Base-by-base conservation (phyloP, 1,140 invertebrate genomes). In the Triops cancriformis region DNA sequence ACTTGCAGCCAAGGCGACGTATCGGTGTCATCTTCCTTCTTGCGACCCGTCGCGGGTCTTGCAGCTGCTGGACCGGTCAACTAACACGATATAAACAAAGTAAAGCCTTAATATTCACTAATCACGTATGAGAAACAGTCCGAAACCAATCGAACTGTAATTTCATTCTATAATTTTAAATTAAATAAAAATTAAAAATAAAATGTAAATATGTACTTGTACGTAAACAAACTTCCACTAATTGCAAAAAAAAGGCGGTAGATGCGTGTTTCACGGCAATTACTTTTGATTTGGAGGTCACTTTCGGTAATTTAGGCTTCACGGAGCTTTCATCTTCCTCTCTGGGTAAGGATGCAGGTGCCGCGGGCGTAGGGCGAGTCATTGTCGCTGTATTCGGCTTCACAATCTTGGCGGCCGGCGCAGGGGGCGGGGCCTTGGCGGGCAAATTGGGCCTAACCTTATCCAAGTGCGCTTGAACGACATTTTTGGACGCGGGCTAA, bases 1-100 rank as follows among this genome's bases (percentile, higher is more conserved):
- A 91, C 87, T n/a, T 90, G 90, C 73, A 97, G 85, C 0, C 95
- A 83, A 0, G 94, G 93, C 26, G 92, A 91, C 1, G 88, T 90
- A 81, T 95, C 93, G 5, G 92, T 87, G 80, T 97, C 95, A 73
- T 97, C 95, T 12, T 94, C 94, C 82, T 95, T 95, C 82, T 94
- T 94, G 37, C 90, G 87, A 26, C 85, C 86, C 72, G 72, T 79
- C 42, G 80, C 78, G 28, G 78, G 80, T 28, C 42, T 79, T 12
- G 78, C 37, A 26, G 81, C 74, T 12, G 88, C 12, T 73, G 79
- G 80, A 12, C 51, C 73, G 10, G 82, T 81, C 51, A 64, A 64
- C 51, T 64, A 23, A 64, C 6, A 14, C 18, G 7, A 37, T 7
- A 37, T 7, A 7, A 7, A 7, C 2, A 37, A 37, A 37, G 7